Evolutionary conservation across 2,888 invertebrate genomes (phyloP), one percentile per base, ranked within the genome.

Genomic region (Lycaena phlaeas): DNA sequence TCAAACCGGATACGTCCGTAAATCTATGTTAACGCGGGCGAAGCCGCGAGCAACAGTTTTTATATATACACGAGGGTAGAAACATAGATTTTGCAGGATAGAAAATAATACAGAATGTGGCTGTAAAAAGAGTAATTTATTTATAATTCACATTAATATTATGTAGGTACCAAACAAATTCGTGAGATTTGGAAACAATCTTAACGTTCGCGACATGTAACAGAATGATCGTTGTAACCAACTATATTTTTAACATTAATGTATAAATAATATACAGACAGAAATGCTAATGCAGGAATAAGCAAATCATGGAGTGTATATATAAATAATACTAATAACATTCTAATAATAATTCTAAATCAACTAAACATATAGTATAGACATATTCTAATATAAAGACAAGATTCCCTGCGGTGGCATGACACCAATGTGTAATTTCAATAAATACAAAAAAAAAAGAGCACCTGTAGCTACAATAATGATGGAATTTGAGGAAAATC

Each of bases 111-210:
- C 44, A 36, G 39, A 41, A 44, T 11, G 10, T 62, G 56, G 64
- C 61, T 78, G 76, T 77, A 82, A 78, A 79, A 82, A 77, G 76
- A 61, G 75, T 76, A 71, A 73, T 82, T 81, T 82, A 82, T 81
- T 82, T 73, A 73, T 78, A 79, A 72, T 81, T 77, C 76, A 79
- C 73, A 78, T 74, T 72, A 63, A 66, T 61, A 67, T 64, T 29
- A 45, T 42, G 68, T 61, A 68, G 69, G 59, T 73, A 71, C 68
- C 68, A 71, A 78, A 76, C 64, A 66, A 72, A 68, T 63, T 64
- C 55, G 61, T 62, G 61, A 56, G 54, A 69, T 63, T 64, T 71
- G 74, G 62, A 71, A 74, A 74, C 68, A 56, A 56, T 34, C 34
- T 18, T 34, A 54, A 55, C 40, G 30, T 49, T 46, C 29, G 36